Base-by-base conservation (phyloP, 2,113 vertebrate species). In the Archilochus colubris region DNA sequence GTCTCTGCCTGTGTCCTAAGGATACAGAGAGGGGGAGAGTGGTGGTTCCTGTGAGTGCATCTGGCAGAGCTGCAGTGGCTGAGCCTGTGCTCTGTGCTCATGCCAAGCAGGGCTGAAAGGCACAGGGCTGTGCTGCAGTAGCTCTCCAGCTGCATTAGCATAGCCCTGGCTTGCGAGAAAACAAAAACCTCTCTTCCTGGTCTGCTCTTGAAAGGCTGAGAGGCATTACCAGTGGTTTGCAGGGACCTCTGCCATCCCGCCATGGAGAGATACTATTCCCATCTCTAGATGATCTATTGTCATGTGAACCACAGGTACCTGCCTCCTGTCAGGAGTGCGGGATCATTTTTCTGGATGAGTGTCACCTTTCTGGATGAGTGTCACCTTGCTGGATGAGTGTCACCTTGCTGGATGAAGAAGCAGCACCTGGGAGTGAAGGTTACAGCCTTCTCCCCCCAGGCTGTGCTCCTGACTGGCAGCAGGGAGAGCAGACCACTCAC, bases 321-420 rank as follows among this genome's bases (percentile, higher is more conserved):
- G 1, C 57, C 33, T 55, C 46, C 55, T 6, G 1, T 38, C 73
- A 59, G 38, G 25, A 81, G 22, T 5, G 30, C 3, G 2, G 64
- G 88, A 53, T 95, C 89, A 72, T 81, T 70, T 94, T 95, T 72
- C 80, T 36, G 57, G 61, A 46, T 92, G 68, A 91, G 46, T 48
- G 46, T 48, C 46, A 21, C 46, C 46, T 48, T 48, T 21, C 46
- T 48, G 46, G 19, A 48, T 40, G 38, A 40, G 38, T 40, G 57
- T 95, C 89, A 72, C 84, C 70, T 94, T 95, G 67, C 80, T 36
- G 57, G 61, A 46, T 92, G 68, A 91, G 46, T 48, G 46, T 48
- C 46, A 20, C 46, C 46, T 48, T 48, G 19, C 46, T 48, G 17
- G 18, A 48, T 92, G 69, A 92, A 83, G 91, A 86, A 68, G 83